Conservation (phyloP, 2,888 invertebrate genomes). For the Pachydiplax longipennis region DNA sequence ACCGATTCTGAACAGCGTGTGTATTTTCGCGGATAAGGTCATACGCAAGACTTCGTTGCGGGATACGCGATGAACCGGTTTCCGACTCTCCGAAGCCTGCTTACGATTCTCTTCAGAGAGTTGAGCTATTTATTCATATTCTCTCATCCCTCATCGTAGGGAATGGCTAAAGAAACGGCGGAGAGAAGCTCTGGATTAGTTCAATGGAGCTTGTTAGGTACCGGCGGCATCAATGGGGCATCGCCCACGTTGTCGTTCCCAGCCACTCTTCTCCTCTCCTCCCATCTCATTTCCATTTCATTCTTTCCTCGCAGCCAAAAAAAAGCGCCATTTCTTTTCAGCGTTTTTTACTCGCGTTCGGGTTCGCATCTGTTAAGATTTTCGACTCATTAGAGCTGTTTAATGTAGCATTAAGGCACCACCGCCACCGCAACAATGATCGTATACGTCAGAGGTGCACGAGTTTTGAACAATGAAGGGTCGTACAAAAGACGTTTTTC, state of each 20-base stretch:
- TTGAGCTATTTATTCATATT: too few relatives aligned
- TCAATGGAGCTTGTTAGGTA: constrained; percentile 43
- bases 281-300: neutral
- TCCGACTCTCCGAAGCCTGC: neutral
- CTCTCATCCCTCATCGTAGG: neutral
- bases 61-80: neutral
- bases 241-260: neutral
- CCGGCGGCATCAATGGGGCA: constrained; percentile 25
- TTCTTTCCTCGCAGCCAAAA: neutral
- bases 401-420: neutral
- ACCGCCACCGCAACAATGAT: neutral
- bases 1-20: too few relatives aligned
- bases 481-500: too few relatives aligned
- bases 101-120: too few relatives aligned
- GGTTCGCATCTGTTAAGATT: neutral
- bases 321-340: neutral
- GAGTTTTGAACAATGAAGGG: too few relatives aligned
- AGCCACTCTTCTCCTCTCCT: neutral
- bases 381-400: neutral
- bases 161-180: neutral
- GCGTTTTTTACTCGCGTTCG: neutral
- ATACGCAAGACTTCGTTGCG: too few relatives aligned
- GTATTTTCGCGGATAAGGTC: too few relatives aligned
- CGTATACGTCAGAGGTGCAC: neutral
- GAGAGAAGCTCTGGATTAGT: neutral